Base-by-base conservation (phyloP, 2,797 vertebrate genomes). In the Eulemur coronatus region DNA sequence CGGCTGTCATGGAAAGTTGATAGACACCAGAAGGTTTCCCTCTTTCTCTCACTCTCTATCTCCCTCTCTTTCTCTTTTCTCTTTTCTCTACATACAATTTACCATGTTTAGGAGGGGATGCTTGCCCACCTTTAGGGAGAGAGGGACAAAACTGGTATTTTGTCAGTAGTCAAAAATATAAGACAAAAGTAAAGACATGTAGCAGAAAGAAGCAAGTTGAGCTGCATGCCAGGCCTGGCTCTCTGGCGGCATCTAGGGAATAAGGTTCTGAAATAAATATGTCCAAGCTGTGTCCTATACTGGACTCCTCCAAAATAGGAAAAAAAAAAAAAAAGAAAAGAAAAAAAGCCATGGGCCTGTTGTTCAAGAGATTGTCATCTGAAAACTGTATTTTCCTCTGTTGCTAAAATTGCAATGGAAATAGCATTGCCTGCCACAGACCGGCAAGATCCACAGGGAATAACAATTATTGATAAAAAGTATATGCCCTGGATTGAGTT, bases 81-180 rank as follows among this genome's bases (percentile, higher is more conserved):
- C 17, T 61, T 20, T 43, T 35, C 17, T 61, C 17, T 43, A 2
- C 0, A 0, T 65, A 18, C 46, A 92, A 59, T 97, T 98, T 95
- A 41, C 91, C 43, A 13, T 61, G 69, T 92, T 96, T 93, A n/a
- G 0, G 6, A 96, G 87, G 65, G 89, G 7, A 80, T 85, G 78
- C 41, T 22, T 9, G 0, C 61, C 94, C 82, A 3, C 73, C 22
- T 20, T 92, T 95, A 76, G 84, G 52, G 85, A 59, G 41, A 96
- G 41, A 17, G 48, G 65, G 95, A 94, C 81, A 92, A 97, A 98
- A 89, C 88, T 96, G 35, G 59, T 90, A 63, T 97, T 98, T 97
- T 94, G 94, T 96, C 94, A 92, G 65, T 63, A 70, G 24, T 30
- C 59, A 97, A 96, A 96, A 96, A 95, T 76, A 59, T 9, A 38